Conservation (phyloP, 1,140 invertebrate species). For the Drosophila chauvacae region DNA sequence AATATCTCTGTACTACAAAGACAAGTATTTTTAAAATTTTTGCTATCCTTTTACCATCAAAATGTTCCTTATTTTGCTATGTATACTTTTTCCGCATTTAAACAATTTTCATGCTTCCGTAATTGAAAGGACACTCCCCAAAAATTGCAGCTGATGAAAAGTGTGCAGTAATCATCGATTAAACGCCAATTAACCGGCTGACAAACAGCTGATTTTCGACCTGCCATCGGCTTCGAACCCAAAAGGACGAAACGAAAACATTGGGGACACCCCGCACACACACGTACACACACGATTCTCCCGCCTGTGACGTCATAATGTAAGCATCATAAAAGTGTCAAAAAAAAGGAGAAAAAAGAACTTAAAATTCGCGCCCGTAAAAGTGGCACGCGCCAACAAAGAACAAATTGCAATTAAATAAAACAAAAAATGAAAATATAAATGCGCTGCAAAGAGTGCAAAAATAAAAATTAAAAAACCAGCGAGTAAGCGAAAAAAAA, state of each 20-base stretch:
- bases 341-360: constrained; percentile 55
- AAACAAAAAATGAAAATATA: constrained; percentile 64
- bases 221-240: constrained; percentile 29
- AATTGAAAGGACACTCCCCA: constrained; percentile 14
- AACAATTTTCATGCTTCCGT: background rate
- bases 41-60: too few species aligned
- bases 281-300: constrained; percentile 9
- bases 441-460: constrained; percentile 36
- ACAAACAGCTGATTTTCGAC: constrained; percentile 74
- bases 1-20: background rate
- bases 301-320: constrained; percentile 73
- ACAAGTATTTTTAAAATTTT: too few species aligned
- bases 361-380: constrained; percentile 53
- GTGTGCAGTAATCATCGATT: constrained; percentile 57
- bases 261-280: constrained; percentile 29
- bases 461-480: constrained; percentile 54
- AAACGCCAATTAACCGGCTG: constrained; percentile 61
- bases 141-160: constrained; percentile 33
- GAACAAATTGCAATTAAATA: constrained; percentile 78
- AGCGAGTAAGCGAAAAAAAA: constrained; percentile 2
- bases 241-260: constrained; percentile 39
- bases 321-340: constrained; percentile 79
- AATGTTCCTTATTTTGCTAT: background rate
- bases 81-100: background rate
- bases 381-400: constrained; percentile 74